phyloP scores from a whole-genome alignment of 1,140 invertebrate genomes.

The Camponotus pennsylvanicus region DNA sequence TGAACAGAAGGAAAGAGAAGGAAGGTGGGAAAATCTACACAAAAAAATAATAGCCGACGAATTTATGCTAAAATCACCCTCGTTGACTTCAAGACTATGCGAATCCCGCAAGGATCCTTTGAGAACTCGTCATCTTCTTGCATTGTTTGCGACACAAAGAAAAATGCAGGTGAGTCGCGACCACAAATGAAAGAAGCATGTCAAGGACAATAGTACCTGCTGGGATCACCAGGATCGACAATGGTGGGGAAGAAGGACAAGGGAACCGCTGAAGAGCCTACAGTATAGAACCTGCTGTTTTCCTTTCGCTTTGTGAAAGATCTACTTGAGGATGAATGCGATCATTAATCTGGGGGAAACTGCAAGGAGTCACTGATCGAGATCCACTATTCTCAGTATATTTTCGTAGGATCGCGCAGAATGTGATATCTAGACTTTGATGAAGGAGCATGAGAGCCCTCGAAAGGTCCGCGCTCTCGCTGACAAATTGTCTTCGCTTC shows the following conservation, averaged over 20 bases:
- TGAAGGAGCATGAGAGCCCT: constrained; percentile 45
- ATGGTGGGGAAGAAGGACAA: constrained; percentile 42
- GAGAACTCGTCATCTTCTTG: constrained; percentile 71
- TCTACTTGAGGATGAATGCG: constrained; percentile 75
- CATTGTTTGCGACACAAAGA: constrained; percentile 75
- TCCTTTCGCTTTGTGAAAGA: constrained; percentile 72
- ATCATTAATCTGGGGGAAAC: constrained; percentile 78
- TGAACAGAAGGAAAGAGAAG: not conserved
- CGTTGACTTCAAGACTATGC: constrained; percentile 68
- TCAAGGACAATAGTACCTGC: constrained; percentile 80
- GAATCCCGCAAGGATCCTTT: constrained; percentile 71
- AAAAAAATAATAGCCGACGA: not conserved
- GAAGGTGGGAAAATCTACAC: not conserved
- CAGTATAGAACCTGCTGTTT: constrained; percentile 79
- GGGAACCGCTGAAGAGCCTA: constrained; percentile 56
- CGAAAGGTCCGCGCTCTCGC: constrained; percentile 33
- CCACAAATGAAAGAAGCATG: constrained; percentile 67
- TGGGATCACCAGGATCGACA: constrained; percentile 61
- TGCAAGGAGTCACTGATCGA: constrained; percentile 73
- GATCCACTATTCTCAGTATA: constrained; percentile 71
- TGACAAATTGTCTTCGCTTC: constrained; percentile 75
- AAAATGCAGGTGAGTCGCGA: constrained; percentile 69
- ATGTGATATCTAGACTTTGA: constrained; percentile 38
- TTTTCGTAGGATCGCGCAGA: constrained; percentile 73
- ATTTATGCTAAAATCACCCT: not conserved